Conservation (phyloP, 1,140 invertebrate genomes). For the Neotoxoptera formosana region DNA sequence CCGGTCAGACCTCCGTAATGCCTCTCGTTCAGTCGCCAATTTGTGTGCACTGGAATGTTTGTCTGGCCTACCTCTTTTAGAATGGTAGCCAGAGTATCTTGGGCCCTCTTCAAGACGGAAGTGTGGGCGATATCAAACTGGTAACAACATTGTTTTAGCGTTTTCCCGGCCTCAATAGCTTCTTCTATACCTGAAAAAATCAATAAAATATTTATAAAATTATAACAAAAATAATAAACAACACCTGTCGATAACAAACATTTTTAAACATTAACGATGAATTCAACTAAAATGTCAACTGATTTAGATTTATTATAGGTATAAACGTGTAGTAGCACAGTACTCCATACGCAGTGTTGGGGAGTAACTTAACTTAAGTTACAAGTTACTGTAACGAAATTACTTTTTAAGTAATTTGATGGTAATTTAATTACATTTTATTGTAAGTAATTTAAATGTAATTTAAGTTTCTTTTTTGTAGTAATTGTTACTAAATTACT, state of each 20-base stretch:
- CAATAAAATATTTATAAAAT: neutral
- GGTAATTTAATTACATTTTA: too few species aligned
- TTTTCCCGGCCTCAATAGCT: conserved; percentile 82
- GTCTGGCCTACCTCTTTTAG: conserved; percentile 83
- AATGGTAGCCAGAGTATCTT: conserved; percentile 83
- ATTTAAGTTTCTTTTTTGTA: too few species aligned
- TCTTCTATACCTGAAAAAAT: conserved; percentile 76
- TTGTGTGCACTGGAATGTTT: conserved; percentile 80
- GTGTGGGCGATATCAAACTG: conserved; percentile 92
- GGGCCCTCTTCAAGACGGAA: conserved; percentile 87
- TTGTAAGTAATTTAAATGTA: too few species aligned
- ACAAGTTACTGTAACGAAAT: too few species aligned
- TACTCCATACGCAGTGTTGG: too few species aligned
- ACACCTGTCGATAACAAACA: neutral
- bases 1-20: conserved; percentile 95
- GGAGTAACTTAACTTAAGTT: too few species aligned
- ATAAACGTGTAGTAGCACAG: too few species aligned
- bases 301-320: neutral
- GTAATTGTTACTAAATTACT: too few species aligned
- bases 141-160: conserved; percentile 83
- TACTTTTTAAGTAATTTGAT: too few species aligned
- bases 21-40: conserved; percentile 93
- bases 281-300: neutral
- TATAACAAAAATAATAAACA: neutral
- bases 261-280: neutral